phyloP scores from a whole-genome alignment of 2,888 invertebrate species.

The Sinhomidia bicolor region DNA sequence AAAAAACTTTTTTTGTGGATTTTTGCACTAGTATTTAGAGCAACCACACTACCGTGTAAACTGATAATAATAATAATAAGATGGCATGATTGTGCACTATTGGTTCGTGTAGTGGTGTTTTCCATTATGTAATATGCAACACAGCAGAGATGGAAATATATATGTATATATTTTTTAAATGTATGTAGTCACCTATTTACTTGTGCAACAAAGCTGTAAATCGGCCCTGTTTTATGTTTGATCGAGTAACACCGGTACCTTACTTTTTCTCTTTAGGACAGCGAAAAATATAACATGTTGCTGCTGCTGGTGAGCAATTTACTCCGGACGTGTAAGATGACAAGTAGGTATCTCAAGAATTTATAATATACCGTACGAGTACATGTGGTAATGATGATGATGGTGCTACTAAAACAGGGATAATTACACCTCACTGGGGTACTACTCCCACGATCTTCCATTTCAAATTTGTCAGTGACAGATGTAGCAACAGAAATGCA shows the following conservation, averaged over 20 bases:
- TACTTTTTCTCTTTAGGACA: conserved; percentile 55
- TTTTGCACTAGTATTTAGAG: conserved; percentile 22
- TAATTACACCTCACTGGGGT: conserved; percentile 10
- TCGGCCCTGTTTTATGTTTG: conserved; percentile 17
- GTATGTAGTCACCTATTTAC: conserved; percentile 32
- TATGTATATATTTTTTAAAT: not conserved
- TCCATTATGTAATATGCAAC: conserved; percentile 53
- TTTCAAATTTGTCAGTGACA: conserved; percentile 62
- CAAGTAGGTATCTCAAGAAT: not conserved
- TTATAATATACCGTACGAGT: not conserved
- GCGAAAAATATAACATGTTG: no score
- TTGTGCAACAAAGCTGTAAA: not conserved
- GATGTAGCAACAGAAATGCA: not conserved
- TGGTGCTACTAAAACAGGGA: conserved; percentile 25
- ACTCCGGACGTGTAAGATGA: conserved; percentile 31
- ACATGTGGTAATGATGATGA: conserved; percentile 24
- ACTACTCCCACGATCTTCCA: conserved; percentile 64
- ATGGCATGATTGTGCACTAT: conserved; percentile 23
- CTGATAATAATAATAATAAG: conserved; percentile 18
- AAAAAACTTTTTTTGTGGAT: conserved; percentile 29
- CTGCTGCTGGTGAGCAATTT: not conserved
- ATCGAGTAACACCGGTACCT: conserved; percentile 54
- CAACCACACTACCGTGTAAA: conserved; percentile 52
- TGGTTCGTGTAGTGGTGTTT: conserved; percentile 38
- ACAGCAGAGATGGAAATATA: not conserved